These are phyloP conservation scores for Macheiramphus alcinus DNA, from an alignment of 2,113 vertebrate species.

Conservation along the genomic window DNA sequence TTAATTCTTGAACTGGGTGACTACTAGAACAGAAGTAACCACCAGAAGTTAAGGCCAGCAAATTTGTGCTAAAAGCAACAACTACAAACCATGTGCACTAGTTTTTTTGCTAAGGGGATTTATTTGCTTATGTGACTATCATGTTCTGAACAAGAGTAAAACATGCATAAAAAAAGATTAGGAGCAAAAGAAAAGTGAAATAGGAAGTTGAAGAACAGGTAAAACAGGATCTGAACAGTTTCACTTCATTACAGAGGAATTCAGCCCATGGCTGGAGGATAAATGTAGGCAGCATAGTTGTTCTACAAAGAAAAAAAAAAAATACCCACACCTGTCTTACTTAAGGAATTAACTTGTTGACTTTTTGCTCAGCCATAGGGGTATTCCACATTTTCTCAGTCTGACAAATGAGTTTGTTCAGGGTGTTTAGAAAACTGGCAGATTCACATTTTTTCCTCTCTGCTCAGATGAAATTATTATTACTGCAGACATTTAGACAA, in stretches of 20 bases:
- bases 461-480: not conserved
- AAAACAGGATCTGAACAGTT: conserved; percentile 37
- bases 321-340: not conserved
- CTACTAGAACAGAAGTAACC: not conserved
- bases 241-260: conserved; percentile 57
- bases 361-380: not conserved
- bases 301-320: not conserved
- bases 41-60: not conserved
- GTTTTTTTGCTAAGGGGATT: not conserved
- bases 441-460: not conserved
- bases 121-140: not conserved
- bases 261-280: conserved; percentile 11
- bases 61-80: not conserved
- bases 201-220: conserved; percentile 42
- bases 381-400: not conserved
- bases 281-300: not conserved
- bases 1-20: not conserved
- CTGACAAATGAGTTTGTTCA: not conserved
- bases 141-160: not conserved
- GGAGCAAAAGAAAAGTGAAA: not conserved
- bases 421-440: not conserved
- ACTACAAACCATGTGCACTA: not conserved
- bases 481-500: not conserved
- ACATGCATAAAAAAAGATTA: not conserved
- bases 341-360: conserved; percentile 11